Evolutionary conservation across 2,888 invertebrate species (phyloP).

Genomic region (Mesopsocus fuscifrons): DNA sequence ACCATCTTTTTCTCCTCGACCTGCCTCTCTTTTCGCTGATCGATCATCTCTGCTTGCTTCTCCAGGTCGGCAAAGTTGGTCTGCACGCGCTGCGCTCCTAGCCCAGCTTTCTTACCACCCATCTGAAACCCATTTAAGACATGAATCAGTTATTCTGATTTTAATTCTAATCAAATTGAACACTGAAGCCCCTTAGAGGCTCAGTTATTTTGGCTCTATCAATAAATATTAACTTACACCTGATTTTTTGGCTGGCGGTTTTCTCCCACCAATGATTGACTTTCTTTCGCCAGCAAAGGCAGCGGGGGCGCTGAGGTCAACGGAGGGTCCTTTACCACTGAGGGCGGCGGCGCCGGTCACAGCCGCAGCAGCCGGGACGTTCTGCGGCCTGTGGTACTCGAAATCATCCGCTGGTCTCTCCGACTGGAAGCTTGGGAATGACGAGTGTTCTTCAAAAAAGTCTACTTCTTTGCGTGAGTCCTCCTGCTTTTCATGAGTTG

Average conservation of each 20-base stretch:
- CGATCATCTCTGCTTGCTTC: conserved; percentile 67
- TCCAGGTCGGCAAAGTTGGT: conserved; percentile 92
- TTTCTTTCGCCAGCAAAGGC: conserved; percentile 28
- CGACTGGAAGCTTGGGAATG: conserved; percentile 1
- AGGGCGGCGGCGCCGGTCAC: not conserved
- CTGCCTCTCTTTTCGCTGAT: conserved; percentile 39
- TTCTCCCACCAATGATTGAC: conserved; percentile 50
- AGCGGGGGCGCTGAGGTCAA: conserved; percentile 20
- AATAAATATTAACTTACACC: too few species aligned
- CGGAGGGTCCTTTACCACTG: not conserved
- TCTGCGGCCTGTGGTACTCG: too few species aligned
- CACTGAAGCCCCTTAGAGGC: conserved; percentile 3
- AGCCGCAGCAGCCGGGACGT: not conserved
- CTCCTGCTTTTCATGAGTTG: conserved; percentile 31
- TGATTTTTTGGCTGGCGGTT: conserved; percentile 44
- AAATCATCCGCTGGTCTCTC: too few species aligned
- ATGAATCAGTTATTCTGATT: too few species aligned
- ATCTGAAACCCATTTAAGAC: conserved; percentile 31
- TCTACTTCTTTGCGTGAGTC: conserved; percentile 53
- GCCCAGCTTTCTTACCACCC: conserved; percentile 60
- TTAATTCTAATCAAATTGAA: conserved; percentile 8
- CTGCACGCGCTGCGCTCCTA: conserved; percentile 89
- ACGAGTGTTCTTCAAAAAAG: conserved; percentile 66
- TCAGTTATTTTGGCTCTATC: too few species aligned
- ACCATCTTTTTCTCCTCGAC: conserved; percentile 28